These are phyloP conservation scores for Andrena minutula DNA, from an alignment of 2,888 invertebrate species.

Conservation along the genomic window DNA sequence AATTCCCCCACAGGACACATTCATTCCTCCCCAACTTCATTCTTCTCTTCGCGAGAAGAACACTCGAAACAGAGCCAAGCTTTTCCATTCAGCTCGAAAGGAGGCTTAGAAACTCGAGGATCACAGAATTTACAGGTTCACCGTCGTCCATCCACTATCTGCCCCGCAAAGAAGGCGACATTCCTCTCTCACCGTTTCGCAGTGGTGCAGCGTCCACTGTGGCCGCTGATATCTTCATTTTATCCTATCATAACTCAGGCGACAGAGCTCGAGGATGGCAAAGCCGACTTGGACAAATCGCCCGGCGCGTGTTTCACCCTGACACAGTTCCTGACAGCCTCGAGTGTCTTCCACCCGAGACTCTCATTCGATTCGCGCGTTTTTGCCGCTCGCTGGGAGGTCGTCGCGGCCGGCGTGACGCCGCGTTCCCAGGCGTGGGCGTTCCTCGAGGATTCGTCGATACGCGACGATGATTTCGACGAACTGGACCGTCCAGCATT, in stretches of 20 bases:
- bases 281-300: slow-evolving; percentile 63
- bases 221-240: slow-evolving; percentile 75
- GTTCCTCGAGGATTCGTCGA: not conserved
- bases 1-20: too few species aligned
- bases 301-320: slow-evolving; percentile 31
- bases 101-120: too few species aligned
- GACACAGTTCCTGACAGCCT: slow-evolving; percentile 47
- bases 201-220: slow-evolving; percentile 36
- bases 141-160: not conserved
- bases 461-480: not conserved
- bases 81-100: too few species aligned
- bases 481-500: not conserved
- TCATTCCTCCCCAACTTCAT: too few species aligned
- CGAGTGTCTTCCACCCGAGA: slow-evolving; percentile 1
- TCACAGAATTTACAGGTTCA: too few species aligned
- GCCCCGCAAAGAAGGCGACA: slow-evolving; percentile 63
- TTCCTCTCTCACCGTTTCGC: slow-evolving; percentile 74
- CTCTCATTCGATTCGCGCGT: slow-evolving; percentile 12
- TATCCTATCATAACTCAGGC: slow-evolving; percentile 74
- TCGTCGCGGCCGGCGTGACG: not conserved
- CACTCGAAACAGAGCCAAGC: too few species aligned
- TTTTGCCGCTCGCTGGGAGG: not conserved
- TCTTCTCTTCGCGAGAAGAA: too few species aligned
- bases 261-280: slow-evolving; percentile 50
- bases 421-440: not conserved